phyloP scores from a whole-genome alignment of 2,888 invertebrate species.

The Platynereis dumerilii region DNA sequence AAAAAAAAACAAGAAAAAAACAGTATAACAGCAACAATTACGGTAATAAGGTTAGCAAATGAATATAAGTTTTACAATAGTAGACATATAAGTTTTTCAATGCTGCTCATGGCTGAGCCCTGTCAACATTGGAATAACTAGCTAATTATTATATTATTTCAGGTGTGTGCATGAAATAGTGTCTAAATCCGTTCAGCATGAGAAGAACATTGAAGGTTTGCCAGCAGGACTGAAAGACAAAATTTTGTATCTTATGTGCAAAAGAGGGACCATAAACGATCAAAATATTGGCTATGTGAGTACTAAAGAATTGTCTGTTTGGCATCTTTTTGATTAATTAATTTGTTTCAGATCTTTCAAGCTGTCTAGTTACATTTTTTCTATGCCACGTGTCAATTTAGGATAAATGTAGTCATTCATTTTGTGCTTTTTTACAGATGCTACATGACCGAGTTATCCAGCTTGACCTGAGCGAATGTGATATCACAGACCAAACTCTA shows the following conservation, averaged over 20 bases:
- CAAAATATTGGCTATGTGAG: slow-evolving; percentile 50
- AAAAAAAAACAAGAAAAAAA: too few relatives aligned
- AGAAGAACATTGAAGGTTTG: slow-evolving; percentile 13
- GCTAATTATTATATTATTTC: not conserved
- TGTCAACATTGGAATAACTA: too few relatives aligned
- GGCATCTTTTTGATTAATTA: not conserved
- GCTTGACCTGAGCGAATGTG: slow-evolving; percentile 52
- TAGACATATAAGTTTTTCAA: too few relatives aligned
- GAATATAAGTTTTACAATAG: too few relatives aligned
- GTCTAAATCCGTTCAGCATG: not conserved
- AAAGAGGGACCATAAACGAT: slow-evolving; percentile 54
- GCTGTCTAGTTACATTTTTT: not conserved
- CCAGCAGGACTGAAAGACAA: slow-evolving; percentile 46
- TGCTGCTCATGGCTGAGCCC: too few relatives aligned
- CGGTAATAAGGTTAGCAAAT: too few relatives aligned
- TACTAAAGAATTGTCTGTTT: not conserved
- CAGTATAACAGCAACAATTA: too few relatives aligned
- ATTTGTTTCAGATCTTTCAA: not conserved
- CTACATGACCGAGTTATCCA: slow-evolving; percentile 45
- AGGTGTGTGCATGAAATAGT: slow-evolving; percentile 17
- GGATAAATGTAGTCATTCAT: not conserved
- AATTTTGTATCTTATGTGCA: slow-evolving; percentile 52
- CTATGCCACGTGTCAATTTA: too few relatives aligned
- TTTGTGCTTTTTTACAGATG: slow-evolving; percentile 41
- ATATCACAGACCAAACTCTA: slow-evolving; percentile 48